A percentile compares a stretch with the other conserved stretches of the same genome.
phyloP scores from a whole-genome alignment of 2,113 vertebrate genomes.

The Ictalurus punctatus region DNA sequence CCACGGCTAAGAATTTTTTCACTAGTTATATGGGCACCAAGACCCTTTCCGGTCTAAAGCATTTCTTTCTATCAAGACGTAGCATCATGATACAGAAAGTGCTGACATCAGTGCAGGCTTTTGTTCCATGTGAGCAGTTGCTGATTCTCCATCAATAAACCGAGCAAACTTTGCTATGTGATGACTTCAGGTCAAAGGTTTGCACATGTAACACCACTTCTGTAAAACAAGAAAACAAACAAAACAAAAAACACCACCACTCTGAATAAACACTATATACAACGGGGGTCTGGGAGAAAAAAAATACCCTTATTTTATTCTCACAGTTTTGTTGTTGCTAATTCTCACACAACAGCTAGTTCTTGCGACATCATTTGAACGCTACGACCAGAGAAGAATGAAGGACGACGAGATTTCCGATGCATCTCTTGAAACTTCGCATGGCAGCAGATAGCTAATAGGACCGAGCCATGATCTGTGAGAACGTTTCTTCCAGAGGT shows the following conservation, averaged over 20 bases:
- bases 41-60: not conserved
- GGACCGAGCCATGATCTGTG: not conserved
- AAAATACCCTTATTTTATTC: not conserved
- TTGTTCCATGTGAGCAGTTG: not conserved
- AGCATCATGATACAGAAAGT: not conserved
- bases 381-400: not conserved
- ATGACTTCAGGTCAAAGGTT: constrained; percentile 5
- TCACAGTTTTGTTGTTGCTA: not conserved
- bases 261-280: not conserved
- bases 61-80: not conserved
- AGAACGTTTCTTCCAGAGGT: not conserved
- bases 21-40: not conserved
- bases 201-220: not conserved
- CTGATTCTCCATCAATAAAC: not conserved
- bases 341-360: not conserved
- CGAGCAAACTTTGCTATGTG: not conserved
- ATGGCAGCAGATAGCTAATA: not conserved
- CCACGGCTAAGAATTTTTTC: not conserved
- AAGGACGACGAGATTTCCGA: not conserved
- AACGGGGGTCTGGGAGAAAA: not conserved
- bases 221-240: not conserved
- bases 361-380: not conserved
- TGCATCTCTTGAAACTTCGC: not conserved
- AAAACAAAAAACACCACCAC: too few relatives aligned
- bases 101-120: not conserved